Base-by-base conservation (phyloP, 2,113 vertebrate genomes). In the Grallaria varia region DNA sequence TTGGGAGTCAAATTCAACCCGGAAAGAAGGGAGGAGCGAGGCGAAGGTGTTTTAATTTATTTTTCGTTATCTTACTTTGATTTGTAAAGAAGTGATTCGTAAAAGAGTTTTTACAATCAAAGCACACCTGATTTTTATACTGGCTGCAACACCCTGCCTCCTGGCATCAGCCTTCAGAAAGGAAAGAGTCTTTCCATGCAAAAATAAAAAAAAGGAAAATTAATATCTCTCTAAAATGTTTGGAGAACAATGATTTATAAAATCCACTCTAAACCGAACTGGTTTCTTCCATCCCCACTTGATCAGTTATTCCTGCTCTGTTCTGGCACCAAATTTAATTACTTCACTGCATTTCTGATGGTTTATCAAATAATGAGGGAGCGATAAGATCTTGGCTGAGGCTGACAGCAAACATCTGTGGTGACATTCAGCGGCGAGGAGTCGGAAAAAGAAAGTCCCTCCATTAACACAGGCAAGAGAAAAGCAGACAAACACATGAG, bases 341-440 rank as follows among this genome's bases (percentile, higher is more conserved):
- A 94, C 78, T 77, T n/a, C n/a, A 82, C 83, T 68, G 40, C 27
- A 39, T 94, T 96, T 84, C 90, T 95, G 93, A 87, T 90, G 80
- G 53, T 76, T 95, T 96, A 96, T 96, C 96, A 95, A 96, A 96
- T 95, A 96, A 96, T 87, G 87, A 91, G 44, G 44, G 59, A 49
- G 22, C 71, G 95, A 95, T 95, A 96, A 94, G 74, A 92, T 91
- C 89, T 94, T 45, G 71, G 77, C 63, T 31, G 63, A 85, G 77
- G 25, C 87, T 86, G 47, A 85, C 85, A 95, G 87, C 73, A 96
- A 95, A 91, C 63, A 95, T 91, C 84, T 25, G 2, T 56, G 74
- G 77, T 95, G 89, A 97, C 91, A 91, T 95, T 95, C 89, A 94
- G 55, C 33, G 14, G 1, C 8, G n/a, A 84, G 42, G 66, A 80